Evolutionary conservation across 2,113 vertebrate species (phyloP).

Genomic region (Cavia porcellus): DNA sequence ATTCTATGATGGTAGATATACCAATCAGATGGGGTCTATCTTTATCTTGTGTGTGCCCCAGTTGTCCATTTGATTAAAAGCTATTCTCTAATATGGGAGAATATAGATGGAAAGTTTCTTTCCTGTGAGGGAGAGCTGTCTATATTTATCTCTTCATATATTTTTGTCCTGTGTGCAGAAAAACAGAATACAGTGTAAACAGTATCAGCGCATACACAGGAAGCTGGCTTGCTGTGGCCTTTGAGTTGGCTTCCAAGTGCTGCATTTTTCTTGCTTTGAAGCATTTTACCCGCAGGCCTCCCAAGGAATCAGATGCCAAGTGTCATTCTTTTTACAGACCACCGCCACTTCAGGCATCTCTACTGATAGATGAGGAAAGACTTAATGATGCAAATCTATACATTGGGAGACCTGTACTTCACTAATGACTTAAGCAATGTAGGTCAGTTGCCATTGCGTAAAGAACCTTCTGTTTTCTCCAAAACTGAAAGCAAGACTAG

Average conservation of each 20-base stretch:
- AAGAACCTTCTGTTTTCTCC: slow-evolving; percentile 26
- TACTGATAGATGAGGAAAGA: neutral
- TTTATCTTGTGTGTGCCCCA: neutral
- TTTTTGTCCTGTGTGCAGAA: neutral
- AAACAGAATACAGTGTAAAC: slow-evolving; percentile 11
- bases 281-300: neutral
- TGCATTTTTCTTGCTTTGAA: slow-evolving; percentile 45
- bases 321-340: neutral
- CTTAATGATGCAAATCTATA: neutral
- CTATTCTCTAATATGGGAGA: neutral
- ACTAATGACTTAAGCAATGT: slow-evolving; percentile 26
- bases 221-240: neutral
- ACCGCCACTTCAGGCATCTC: neutral
- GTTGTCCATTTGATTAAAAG: neutral
- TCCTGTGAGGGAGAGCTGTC: neutral
- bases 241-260: neutral
- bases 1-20: neutral
- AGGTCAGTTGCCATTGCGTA: slow-evolving; percentile 21
- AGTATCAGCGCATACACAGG: neutral
- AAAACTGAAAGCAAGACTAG: slow-evolving; percentile 45
- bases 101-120: neutral
- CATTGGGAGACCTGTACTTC: neutral
- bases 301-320: neutral
- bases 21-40: slow-evolving; percentile 41
- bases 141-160: neutral